These are phyloP conservation scores for Telenomus remus DNA, from an alignment of 1,140 invertebrate genomes.

Conservation along the genomic window DNA sequence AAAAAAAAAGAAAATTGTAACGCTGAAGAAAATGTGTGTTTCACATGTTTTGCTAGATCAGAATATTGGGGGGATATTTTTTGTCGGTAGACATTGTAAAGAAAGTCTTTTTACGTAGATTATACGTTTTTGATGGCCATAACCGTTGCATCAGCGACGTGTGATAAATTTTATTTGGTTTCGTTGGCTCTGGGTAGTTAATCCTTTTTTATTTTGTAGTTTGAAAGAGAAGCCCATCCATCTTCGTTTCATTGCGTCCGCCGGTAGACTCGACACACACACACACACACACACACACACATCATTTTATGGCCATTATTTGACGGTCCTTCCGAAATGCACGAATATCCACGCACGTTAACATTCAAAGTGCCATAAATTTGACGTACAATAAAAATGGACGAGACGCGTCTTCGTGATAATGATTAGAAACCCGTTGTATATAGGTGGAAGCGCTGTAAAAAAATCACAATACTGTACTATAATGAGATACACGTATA, in stretches of 20 bases:
- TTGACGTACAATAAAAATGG: slow-evolving; percentile 50
- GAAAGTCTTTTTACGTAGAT: slow-evolving; percentile 38
- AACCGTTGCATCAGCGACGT: slow-evolving; percentile 36
- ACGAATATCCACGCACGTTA: slow-evolving; percentile 41
- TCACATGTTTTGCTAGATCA: too few species aligned
- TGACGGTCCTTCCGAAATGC: slow-evolving; percentile 58
- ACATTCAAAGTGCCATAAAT: slow-evolving; percentile 54
- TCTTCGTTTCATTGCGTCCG: slow-evolving; percentile 48
- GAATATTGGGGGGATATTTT: not conserved
- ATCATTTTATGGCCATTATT: slow-evolving; percentile 53
- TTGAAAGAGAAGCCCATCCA: slow-evolving; percentile 45
- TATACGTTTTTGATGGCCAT: slow-evolving; percentile 51
- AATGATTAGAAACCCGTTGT: slow-evolving; percentile 52
- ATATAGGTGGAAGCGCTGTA: slow-evolving; percentile 38
- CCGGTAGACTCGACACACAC: slow-evolving; percentile 39
- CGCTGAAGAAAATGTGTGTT: too few species aligned
- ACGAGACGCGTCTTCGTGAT: slow-evolving; percentile 34
- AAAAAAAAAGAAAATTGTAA: too few species aligned
- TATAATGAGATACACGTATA: slow-evolving; percentile 46
- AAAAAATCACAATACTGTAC: slow-evolving; percentile 39
- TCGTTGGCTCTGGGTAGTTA: slow-evolving; percentile 50
- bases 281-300: slow-evolving; percentile 28
- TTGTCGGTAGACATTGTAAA: slow-evolving; percentile 14
- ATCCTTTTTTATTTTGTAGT: slow-evolving; percentile 56
- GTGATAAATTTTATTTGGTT: slow-evolving; percentile 53